A percentile compares a stretch with the other conserved stretches of the same genome.
These are phyloP conservation scores for Arge pagana DNA, from an alignment of 2,888 invertebrate genomes.

Conservation along the genomic window DNA sequence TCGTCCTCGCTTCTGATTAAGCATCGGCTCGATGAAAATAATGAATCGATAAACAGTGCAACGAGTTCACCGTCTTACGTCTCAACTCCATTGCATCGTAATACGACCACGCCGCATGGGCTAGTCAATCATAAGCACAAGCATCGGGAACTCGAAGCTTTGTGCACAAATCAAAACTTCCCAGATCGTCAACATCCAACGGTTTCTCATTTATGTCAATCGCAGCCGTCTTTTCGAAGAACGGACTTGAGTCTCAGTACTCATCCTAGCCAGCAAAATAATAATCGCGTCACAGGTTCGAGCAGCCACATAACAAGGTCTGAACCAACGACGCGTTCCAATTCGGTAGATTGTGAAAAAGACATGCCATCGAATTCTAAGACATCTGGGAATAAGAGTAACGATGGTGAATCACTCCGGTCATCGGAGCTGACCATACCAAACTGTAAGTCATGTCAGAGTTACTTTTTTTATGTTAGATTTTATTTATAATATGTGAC, in stretches of 20 bases:
- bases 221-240: slow-evolving; percentile 29
- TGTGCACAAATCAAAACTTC: slow-evolving; percentile 34
- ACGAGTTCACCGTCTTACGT: slow-evolving; percentile 37
- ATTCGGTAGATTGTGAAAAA: slow-evolving; percentile 49
- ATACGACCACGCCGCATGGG: slow-evolving; percentile 26
- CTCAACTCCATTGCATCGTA: slow-evolving; percentile 37
- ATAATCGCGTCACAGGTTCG: slow-evolving; percentile 16
- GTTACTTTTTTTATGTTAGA: too few species aligned
- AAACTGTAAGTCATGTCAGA: slow-evolving; percentile 45
- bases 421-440: slow-evolving; percentile 45
- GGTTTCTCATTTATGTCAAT: slow-evolving; percentile 29
- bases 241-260: slow-evolving; percentile 24
- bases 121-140: slow-evolving; percentile 39
- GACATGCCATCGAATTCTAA: slow-evolving; percentile 31
- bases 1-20: slow-evolving; percentile 42
- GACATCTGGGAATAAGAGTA: slow-evolving; percentile 23
- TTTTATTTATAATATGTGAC: too few species aligned
- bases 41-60: slow-evolving; percentile 35
- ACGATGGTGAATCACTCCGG: slow-evolving; percentile 35
- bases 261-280: slow-evolving; percentile 10
- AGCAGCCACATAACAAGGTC: slow-evolving; percentile 41
- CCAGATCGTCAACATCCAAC: slow-evolving; percentile 34
- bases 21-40: slow-evolving; percentile 41
- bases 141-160: slow-evolving; percentile 40
- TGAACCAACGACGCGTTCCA: slow-evolving; percentile 48